Evolutionary conservation across 2,113 vertebrate genomes (phyloP), one percentile per base, ranked within the genome.

Genomic region (Hepsetus odoe): DNA sequence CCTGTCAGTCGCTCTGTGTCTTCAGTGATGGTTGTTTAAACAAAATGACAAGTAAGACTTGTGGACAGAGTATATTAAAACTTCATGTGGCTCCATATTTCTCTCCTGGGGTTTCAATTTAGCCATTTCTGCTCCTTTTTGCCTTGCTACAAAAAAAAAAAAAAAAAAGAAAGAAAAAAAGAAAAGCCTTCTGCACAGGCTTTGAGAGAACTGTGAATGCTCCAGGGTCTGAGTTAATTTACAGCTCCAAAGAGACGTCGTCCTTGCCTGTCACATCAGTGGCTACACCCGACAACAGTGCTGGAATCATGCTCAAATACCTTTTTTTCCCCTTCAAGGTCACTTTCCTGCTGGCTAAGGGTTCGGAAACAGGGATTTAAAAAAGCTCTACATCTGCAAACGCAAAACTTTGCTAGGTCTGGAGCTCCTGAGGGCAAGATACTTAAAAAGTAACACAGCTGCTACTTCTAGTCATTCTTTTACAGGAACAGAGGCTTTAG

Each of bases 291-390:
- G 20, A 30, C 28, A 38, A 82, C 26, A 32, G 35, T 11, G 35
- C 14, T 40, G 71, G n/a, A 70, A 75, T 64, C 26, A 71, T 30
- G 66, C 73, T 71, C 32, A 55, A 44, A 66, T 75, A 70, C 40
- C 73, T 59, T 4, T 70, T n/a, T 75, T 81, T 65, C 32, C 35
- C 64, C 67, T 53, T 76, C 79, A 81, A 76, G 79, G 79, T 62
- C 67, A 76, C 73, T 67, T 20, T 67, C 49, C 49, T 74, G 51
- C 38, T 58, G 14, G 70, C n/a, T 18, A 73, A 56, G 49, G 32
- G 53, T 22, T 73, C 58, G 35, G 24, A 42, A 59, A 28, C 33
- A 30, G 28, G 35, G 28, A 11, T 72, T 74, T 67, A 38, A n/a
- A 56, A 76, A 72, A 81, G 30, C 24, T 3, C 73, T 55, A 62